Evolutionary conservation across 2,113 vertebrate species (phyloP).

Genomic region (Piprites chloris): DNA sequence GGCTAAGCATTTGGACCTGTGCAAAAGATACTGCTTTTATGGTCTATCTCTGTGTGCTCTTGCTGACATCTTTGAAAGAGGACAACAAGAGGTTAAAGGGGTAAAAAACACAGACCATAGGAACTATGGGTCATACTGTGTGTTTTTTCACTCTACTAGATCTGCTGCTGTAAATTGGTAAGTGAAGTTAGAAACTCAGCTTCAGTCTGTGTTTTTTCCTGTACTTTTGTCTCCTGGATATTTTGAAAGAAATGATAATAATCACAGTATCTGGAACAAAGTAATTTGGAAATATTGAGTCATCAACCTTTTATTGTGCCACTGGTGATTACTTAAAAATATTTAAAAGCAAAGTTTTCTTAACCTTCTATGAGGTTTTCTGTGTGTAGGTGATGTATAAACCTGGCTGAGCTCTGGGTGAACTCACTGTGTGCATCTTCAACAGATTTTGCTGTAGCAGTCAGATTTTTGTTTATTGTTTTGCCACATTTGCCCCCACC

Average conservation of each 20-base stretch:
- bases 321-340: neutral
- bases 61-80: neutral
- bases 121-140: neutral
- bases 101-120: neutral
- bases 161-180: neutral
- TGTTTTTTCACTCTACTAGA: neutral
- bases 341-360: neutral
- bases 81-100: neutral
- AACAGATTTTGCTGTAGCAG: neutral
- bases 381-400: neutral
- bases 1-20: neutral
- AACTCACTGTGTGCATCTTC: accelerated
- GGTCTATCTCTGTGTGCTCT: neutral
- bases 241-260: neutral
- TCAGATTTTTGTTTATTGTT: neutral
- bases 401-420: neutral
- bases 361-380: neutral
- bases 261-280: neutral
- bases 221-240: neutral
- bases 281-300: neutral
- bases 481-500: neutral
- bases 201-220: neutral
- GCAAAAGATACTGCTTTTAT: neutral
- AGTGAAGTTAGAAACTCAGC: neutral
- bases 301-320: neutral